phyloP scores from a whole-genome alignment of 1,140 invertebrate genomes.

The Tetramorium parvispinum region DNA sequence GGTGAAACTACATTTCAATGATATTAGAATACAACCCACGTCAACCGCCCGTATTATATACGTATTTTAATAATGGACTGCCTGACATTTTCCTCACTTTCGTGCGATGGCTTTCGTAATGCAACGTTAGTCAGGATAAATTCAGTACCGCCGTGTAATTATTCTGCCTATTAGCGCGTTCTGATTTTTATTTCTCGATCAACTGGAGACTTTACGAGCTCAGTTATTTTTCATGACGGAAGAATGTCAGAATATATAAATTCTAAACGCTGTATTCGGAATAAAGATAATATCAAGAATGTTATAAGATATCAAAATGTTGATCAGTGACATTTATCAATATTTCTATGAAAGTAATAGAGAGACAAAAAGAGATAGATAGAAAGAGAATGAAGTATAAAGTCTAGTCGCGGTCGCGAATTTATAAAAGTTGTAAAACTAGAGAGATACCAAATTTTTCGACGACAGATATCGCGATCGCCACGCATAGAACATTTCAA shows the following conservation, averaged over 20 bases:
- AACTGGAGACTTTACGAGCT: not conserved
- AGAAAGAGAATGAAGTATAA: not conserved
- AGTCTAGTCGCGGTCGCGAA: not conserved
- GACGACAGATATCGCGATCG: not conserved
- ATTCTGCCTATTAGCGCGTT: constrained; percentile 20
- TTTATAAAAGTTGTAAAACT: not conserved
- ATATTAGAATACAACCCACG: constrained; percentile 61
- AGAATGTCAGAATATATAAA: constrained; percentile 11
- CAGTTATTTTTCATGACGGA: not conserved
- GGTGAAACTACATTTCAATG: constrained; percentile 56
- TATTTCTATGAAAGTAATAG: not conserved
- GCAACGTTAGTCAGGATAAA: not conserved
- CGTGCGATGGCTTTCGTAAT: constrained; percentile 43
- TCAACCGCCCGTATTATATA: constrained; percentile 47
- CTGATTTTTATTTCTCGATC: constrained; percentile 21
- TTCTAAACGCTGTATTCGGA: constrained; percentile 1
- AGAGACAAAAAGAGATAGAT: not conserved
- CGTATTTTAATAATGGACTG: constrained; percentile 63
- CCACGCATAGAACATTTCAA: not conserved
- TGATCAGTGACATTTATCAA: constrained; percentile 23
- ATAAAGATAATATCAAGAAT: constrained; percentile 9
- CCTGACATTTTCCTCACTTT: constrained; percentile 53
- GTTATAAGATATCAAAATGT: not conserved
- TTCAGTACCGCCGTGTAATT: constrained; percentile 29
- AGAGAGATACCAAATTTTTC: not conserved